A percentile compares a stretch with the other conserved stretches of the same genome.
Evolutionary conservation across 2,113 vertebrate species (phyloP).

Genomic region (Tangachromis dhanisi): DNA sequence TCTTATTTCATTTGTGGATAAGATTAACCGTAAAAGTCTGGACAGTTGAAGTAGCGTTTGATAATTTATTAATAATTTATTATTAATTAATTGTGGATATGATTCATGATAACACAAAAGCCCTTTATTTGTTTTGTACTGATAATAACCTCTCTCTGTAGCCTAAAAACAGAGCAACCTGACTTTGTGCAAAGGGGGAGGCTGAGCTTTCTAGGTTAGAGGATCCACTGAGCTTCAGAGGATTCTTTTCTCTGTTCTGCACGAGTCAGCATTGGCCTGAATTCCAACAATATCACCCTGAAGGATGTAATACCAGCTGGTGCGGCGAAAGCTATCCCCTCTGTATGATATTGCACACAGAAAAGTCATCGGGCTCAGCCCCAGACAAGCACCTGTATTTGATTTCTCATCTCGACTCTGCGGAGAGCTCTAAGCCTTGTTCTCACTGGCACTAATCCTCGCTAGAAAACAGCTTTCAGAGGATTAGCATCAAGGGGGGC

Average conservation of each 20-base stretch:
- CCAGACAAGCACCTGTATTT: constrained; percentile 65
- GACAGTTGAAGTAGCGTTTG: background rate
- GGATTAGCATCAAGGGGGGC: constrained; percentile 68
- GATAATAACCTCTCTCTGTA: background rate
- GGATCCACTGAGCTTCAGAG: constrained; percentile 32
- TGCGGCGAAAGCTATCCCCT: background rate
- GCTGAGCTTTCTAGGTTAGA: constrained; percentile 48
- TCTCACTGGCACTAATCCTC: constrained; percentile 68
- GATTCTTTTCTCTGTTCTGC: constrained; percentile 43
- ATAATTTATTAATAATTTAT: background rate
- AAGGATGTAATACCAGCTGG: constrained; percentile 57
- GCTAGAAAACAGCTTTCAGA: constrained; percentile 70
- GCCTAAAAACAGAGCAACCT: background rate
- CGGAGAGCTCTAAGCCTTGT: constrained; percentile 66
- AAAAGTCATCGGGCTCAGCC: constrained; percentile 51
- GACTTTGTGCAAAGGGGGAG: background rate
- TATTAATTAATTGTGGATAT: background rate
- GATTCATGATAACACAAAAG: background rate
- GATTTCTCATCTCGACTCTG: constrained; percentile 63
- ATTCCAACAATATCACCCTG: constrained; percentile 60
- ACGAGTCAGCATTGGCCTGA: constrained; percentile 64
- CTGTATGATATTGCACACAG: constrained; percentile 41
- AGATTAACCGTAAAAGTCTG: background rate
- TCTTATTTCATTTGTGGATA: background rate
- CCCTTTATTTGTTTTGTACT: background rate